Evolutionary conservation across 2,113 vertebrate species (phyloP).

Genomic region (Nothocercus nigrocapillus): DNA sequence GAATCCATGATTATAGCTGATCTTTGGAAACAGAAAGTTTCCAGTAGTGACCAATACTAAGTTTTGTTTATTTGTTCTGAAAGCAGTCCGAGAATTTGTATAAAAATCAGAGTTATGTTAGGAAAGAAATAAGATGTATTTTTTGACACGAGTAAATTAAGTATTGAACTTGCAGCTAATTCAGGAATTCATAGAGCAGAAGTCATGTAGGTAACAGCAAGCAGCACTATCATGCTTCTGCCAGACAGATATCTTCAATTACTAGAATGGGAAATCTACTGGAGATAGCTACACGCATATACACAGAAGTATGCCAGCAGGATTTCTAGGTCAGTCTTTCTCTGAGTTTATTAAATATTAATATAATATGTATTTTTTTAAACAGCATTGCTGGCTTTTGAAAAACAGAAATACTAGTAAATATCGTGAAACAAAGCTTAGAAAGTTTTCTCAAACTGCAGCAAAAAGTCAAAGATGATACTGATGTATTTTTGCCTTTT

Average conservation of each 20-base stretch:
- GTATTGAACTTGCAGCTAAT: not conserved
- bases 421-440: not conserved
- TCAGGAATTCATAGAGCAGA: not conserved
- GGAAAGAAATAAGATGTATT: not conserved
- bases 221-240: not conserved
- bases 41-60: not conserved
- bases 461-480: not conserved
- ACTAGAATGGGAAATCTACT: not conserved
- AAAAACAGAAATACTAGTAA: not conserved
- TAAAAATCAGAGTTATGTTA: not conserved
- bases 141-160: not conserved
- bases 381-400: not conserved
- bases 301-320: not conserved
- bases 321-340: not conserved
- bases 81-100: not conserved
- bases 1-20: not conserved
- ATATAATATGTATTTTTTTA: not conserved
- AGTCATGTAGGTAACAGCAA: not conserved
- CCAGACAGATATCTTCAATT: not conserved
- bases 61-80: not conserved
- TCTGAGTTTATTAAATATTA: not conserved
- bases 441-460: not conserved
- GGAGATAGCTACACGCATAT: not conserved
- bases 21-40: not conserved
- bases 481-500: not conserved